Evolutionary conservation across 2,888 invertebrate species (phyloP), one percentile per base, ranked within the genome.

Genomic region (Nymphalis urticae): DNA sequence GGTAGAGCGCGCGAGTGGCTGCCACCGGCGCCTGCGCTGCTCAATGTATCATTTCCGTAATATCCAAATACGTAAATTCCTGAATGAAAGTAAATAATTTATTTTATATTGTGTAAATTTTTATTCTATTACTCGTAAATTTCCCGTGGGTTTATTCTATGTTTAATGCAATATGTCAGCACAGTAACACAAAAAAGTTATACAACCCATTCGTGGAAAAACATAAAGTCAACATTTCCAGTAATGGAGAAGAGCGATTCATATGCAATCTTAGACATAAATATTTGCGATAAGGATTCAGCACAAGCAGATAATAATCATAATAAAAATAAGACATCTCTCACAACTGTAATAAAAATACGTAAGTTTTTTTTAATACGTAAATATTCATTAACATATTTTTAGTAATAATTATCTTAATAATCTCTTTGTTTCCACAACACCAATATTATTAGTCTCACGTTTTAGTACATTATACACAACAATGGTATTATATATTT

Each of bases 241-340:
- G 62, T 61, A 63, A 75, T 75, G 74, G 74, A 75, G 66, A 70
- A 88, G 72, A 83, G 81, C 80, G 85, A 85, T 64, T 82, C 88
- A n/a, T 90, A 88, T 74, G 83, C 88, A 72, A 85, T 90, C 69
- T 78, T 90, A 75, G 87, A 90, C 75, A 85, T 90, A 73, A 86
- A 88, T 71, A 84, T 90, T 70, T 74, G 75, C 71, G 80, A 84
- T 79, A 89, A 87, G 70, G 80, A 83, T 70, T 83, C 80, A 71
- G 82, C 79, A 69, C 78, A 80, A 70, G 73, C 72, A 77, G 74
- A 81, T 68, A 74, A 64, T 27, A 84, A 81, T 60, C 80, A 78
- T 74, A 76, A 73, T 66, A 81, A 79, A 73, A 86, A 80, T 71
- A 77, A 79, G 68, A 75, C 79, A 5, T 80, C 85, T 19, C 82